Conservation (phyloP, 2,113 vertebrate genomes). For the Apaloderma vittatum region DNA sequence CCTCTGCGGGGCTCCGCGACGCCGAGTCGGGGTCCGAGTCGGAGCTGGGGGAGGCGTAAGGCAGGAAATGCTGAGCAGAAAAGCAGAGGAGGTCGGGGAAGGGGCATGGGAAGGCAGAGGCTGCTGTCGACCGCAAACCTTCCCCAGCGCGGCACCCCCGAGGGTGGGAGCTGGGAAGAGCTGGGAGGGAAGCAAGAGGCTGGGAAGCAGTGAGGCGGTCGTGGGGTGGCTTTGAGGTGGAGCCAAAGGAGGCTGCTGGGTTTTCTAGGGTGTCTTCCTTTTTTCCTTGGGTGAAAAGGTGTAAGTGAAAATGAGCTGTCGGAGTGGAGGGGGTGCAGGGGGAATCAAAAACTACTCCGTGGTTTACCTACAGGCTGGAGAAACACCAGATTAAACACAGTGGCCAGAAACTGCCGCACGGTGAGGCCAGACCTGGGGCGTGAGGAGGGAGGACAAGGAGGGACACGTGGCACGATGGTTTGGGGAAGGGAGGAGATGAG, state of each 20-base stretch:
- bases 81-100: background rate
- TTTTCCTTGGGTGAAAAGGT: background rate
- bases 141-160: fast-evolving
- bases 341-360: background rate
- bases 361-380: background rate
- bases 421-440: fast-evolving
- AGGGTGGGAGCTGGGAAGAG: background rate
- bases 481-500: background rate
- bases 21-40: background rate
- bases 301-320: background rate
- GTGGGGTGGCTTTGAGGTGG: fast-evolving
- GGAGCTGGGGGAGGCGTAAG: background rate
- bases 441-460: background rate
- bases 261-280: background rate
- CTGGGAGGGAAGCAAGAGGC: background rate
- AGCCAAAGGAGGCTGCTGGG: background rate
- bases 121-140: background rate
- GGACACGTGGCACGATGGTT: background rate
- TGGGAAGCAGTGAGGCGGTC: background rate
- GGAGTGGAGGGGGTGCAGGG: background rate
- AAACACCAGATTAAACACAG: background rate
- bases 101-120: slow-evolving; percentile 54
- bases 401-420: fast-evolving
- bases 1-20: background rate
- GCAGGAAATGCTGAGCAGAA: background rate